Percentiles rank a stretch among this genome's conserved stretches.
Evolutionary conservation across 2,888 invertebrate species (phyloP).

Genomic region (Rhingia campestris): DNA sequence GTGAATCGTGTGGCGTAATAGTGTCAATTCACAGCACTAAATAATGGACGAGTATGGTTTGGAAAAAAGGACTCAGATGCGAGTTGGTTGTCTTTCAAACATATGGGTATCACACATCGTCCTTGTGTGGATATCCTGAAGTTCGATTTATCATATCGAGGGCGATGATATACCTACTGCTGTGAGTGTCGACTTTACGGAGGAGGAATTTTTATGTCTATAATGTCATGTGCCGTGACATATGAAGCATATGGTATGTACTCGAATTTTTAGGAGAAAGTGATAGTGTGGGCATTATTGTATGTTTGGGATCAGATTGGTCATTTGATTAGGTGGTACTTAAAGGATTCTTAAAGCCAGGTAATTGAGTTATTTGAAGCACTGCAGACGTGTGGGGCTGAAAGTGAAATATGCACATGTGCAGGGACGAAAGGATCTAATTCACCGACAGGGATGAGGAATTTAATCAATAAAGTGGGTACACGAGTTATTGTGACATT

Average conservation of each 20-base stretch:
- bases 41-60: constrained; percentile 52
- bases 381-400: too few species aligned
- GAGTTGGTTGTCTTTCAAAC: constrained; percentile 12
- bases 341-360: neutral
- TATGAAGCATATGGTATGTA: constrained; percentile 47
- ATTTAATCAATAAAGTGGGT: too few species aligned
- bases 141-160: constrained; percentile 63
- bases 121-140: constrained; percentile 27
- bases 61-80: constrained; percentile 1
- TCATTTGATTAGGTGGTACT: neutral
- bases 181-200: constrained; percentile 47
- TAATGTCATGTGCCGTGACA: constrained; percentile 60
- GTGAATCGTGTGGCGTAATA: constrained; percentile 71
- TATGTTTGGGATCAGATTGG: neutral
- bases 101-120: constrained; percentile 20
- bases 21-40: constrained; percentile 67
- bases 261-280: neutral
- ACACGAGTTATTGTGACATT: too few species aligned
- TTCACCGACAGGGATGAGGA: too few species aligned
- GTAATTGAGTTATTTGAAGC: neutral
- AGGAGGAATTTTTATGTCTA: constrained; percentile 27
- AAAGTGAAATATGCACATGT: too few species aligned
- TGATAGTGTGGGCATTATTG: neutral
- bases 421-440: too few species aligned
- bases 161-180: constrained; percentile 47